Conservation (phyloP, 1,140 invertebrate species). For the Macrobrachium rosenbergii region DNA sequence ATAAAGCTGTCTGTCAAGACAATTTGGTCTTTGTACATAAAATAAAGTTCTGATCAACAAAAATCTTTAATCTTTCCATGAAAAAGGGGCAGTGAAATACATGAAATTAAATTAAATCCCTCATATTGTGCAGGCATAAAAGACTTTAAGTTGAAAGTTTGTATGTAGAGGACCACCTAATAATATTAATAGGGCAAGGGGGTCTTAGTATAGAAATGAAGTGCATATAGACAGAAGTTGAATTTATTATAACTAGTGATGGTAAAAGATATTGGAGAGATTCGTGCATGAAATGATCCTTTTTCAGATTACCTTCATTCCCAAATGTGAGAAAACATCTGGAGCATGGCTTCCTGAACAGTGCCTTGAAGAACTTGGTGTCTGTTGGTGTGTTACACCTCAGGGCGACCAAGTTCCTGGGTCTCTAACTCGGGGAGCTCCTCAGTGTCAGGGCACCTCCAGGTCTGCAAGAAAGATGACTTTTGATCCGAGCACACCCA, state of each 20-base stretch:
- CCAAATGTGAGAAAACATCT: constrained; percentile 79
- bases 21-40: no score
- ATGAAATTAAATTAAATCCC: no score
- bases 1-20: no score
- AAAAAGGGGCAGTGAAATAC: no score
- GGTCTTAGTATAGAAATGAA: background rate
- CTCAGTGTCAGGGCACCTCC: constrained; percentile 75
- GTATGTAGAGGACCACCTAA: no score
- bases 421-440: constrained; percentile 78
- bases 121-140: no score
- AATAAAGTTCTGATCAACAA: no score
- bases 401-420: constrained; percentile 85
- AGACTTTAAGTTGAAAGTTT: no score
- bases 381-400: constrained; percentile 88
- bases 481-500: constrained; percentile 49
- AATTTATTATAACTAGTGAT: no score
- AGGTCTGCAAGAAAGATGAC: constrained; percentile 55
- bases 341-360: constrained; percentile 86
- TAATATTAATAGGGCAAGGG: background rate
- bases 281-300: background rate
- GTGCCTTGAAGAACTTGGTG: constrained; percentile 83
- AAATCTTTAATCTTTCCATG: no score
- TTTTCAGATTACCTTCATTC: constrained; percentile 75
- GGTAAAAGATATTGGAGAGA: no score
- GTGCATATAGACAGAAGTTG: background rate